Evolutionary conservation across 2,888 invertebrate genomes (phyloP), one percentile per base, ranked within the genome.

Genomic region (Apodemia hepburni): DNA sequence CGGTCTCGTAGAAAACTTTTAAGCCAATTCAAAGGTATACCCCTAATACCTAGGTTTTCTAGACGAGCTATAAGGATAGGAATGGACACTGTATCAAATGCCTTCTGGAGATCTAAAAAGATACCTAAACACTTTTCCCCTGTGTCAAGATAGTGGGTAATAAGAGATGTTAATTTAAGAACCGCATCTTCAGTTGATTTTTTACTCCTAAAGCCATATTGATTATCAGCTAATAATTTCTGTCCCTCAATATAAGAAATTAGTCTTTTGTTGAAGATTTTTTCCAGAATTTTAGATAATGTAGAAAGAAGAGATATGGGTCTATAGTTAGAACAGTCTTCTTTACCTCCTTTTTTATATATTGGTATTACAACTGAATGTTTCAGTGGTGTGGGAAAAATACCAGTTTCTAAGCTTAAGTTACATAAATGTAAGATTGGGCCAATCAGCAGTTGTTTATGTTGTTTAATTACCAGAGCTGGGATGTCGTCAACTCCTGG

Each of bases 281-380:
- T 45, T 7, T n/a, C 45, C n/a, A 45, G 45, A 15, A 45, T n/a
- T 45, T 45, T 38, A 38, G 38, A 38, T 38, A 38, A 38, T 4
- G 12, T 38, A 38, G 9, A 11, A 3, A 38, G 35, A 38, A 38
- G 35, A 3, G 35, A 38, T 38, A 63, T 63, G 12, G 63, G 60
- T 54, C 63, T 60, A 59, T 63, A 63, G 54, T 63, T 63, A 27
- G 59, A n/a, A 8, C 59, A 11, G 12, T 54, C 18, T 15, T 3
- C 8, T 42, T 54, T 60, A 57, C 60, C 60, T 8, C 60, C 63
- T n/a, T 33, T 42, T 47, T 63, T 63, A 54, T 42, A 38, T 12
- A 63, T 63, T 18, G 63, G 63, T n/a, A 51, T 27, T 12, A 57
- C 60, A 38, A 57, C 27, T 5, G 54, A 42, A 29, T 54, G 38